Evolutionary conservation across 2,888 invertebrate species (phyloP).

Genomic region (Rutpela maculata): DNA sequence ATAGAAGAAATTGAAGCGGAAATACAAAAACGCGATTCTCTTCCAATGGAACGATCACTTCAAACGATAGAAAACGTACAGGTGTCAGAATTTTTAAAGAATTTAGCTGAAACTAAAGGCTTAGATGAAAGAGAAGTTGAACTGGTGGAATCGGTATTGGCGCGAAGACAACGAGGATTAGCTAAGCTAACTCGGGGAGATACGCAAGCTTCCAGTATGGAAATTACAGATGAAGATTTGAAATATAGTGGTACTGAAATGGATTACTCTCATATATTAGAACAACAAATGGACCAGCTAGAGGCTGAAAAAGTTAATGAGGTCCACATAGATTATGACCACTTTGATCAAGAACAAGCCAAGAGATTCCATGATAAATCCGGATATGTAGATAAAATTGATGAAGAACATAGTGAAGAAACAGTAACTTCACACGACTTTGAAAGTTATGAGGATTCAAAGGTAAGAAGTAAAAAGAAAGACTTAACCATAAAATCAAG

Average conservation of each 20-base stretch:
- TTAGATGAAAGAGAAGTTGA: slow-evolving; percentile 74
- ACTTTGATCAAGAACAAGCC: slow-evolving; percentile 58
- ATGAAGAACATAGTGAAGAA: slow-evolving; percentile 64
- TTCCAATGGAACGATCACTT: slow-evolving; percentile 44
- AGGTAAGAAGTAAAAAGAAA: slow-evolving; percentile 64
- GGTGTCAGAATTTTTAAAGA: slow-evolving; percentile 72
- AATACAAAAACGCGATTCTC: slow-evolving; percentile 72
- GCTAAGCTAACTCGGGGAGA: slow-evolving; percentile 72
- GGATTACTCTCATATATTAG: slow-evolving; percentile 76
- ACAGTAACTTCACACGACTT: slow-evolving; percentile 60
- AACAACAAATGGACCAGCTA: slow-evolving; percentile 72
- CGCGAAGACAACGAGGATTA: slow-evolving; percentile 73
- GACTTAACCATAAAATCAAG: slow-evolving; percentile 62
- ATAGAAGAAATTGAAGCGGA: slow-evolving; percentile 76
- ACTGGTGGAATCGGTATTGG: slow-evolving; percentile 75
- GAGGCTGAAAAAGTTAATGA: slow-evolving; percentile 75
- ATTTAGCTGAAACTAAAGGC: slow-evolving; percentile 73
- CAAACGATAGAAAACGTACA: slow-evolving; percentile 65
- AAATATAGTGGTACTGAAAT: slow-evolving; percentile 82
- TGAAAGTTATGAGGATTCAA: slow-evolving; percentile 61
- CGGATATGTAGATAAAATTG: slow-evolving; percentile 63
- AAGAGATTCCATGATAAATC: slow-evolving; percentile 62
- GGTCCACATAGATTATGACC: slow-evolving; percentile 67
- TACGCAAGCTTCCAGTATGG: slow-evolving; percentile 76
- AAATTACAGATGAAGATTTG: slow-evolving; percentile 81